phyloP scores from a whole-genome alignment of 2,888 invertebrate species.

The Drosophila niveifrons region DNA sequence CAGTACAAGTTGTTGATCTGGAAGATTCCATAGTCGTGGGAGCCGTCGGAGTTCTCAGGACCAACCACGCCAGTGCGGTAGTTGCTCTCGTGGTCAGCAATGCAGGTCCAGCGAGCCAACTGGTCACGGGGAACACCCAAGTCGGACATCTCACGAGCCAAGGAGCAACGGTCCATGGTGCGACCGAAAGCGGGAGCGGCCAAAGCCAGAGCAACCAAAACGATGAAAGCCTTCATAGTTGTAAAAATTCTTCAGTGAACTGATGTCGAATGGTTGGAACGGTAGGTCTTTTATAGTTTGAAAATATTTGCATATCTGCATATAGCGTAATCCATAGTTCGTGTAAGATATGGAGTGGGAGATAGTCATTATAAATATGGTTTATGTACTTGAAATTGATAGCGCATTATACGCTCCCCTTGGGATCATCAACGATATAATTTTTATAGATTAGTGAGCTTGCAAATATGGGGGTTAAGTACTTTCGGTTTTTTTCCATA shows the following conservation, averaged over 20 bases:
- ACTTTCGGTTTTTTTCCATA: too few species aligned
- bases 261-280: too few species aligned
- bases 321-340: too few species aligned
- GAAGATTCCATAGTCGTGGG: conserved; percentile 85
- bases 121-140: conserved; percentile 59
- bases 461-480: too few species aligned
- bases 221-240: conserved; percentile 6
- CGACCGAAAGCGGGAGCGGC: conserved; percentile 54
- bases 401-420: not conserved
- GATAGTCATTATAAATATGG: too few species aligned
- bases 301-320: too few species aligned
- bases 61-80: conserved; percentile 85
- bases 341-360: too few species aligned
- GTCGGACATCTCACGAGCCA: conserved; percentile 66
- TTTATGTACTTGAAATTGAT: too few species aligned
- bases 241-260: not conserved
- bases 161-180: conserved; percentile 57
- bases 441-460: too few species aligned
- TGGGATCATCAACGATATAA: too few species aligned
- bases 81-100: conserved; percentile 63
- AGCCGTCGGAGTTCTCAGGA: conserved; percentile 85
- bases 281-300: too few species aligned
- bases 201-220: conserved; percentile 13
- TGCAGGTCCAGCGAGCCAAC: conserved; percentile 62
- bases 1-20: conserved; percentile 83